Conservation (phyloP, 2,888 invertebrate species). For the Anarsia innoxiella region DNA sequence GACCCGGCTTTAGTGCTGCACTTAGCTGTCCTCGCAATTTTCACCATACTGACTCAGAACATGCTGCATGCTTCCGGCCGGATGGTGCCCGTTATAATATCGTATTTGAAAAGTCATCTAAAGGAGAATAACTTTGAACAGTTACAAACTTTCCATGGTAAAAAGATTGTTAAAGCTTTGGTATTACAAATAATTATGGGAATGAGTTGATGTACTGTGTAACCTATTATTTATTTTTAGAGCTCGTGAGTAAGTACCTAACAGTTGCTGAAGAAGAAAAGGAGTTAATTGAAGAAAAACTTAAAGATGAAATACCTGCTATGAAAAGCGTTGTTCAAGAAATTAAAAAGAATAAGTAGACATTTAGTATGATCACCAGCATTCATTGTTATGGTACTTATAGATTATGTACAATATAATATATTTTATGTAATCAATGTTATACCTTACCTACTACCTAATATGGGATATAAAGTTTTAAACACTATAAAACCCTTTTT, state of each 20-base stretch:
- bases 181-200: background rate
- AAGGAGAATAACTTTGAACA: conserved; percentile 77
- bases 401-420: background rate
- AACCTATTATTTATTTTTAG: conserved; percentile 25
- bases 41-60: conserved; percentile 85
- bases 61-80: conserved; percentile 95
- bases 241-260: conserved; percentile 56
- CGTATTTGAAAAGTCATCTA: conserved; percentile 81
- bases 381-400: background rate
- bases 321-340: conserved; percentile 55
- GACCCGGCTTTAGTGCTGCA: conserved; percentile 89
- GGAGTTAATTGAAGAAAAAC: conserved; percentile 35
- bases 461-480: too few species aligned
- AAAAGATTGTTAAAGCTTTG: conserved; percentile 24
- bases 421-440: background rate
- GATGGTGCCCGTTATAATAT: conserved; percentile 88
- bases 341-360: conserved; percentile 57
- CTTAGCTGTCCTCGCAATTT: conserved; percentile 84
- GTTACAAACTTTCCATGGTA: conserved; percentile 87
- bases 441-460: too few species aligned
- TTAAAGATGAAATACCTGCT: conserved; percentile 44
- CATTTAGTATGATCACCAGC: too few species aligned
- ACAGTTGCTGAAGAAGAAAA: conserved; percentile 53
- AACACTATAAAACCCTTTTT: background rate
- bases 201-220: background rate